Base-by-base conservation (phyloP, 2,797 vertebrate genomes). In the Scarus forsteni region DNA sequence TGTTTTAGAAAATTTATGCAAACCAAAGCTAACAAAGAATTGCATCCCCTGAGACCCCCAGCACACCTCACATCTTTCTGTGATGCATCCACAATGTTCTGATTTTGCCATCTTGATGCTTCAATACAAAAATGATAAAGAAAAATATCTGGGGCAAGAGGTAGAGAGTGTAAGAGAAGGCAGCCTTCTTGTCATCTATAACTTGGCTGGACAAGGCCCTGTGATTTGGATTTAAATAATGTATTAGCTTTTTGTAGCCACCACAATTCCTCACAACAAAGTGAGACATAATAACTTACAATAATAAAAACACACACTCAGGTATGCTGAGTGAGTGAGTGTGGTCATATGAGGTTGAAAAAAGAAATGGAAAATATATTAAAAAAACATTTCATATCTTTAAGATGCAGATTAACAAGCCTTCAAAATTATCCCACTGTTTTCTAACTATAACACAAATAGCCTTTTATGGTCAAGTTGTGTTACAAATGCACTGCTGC, bases 211-310 rank as follows among this genome's bases (percentile, higher is more conserved):
- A 92, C 85, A 89, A 87, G 85, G 64, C 79, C 84, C 77, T 73
- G 87, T 91, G 85, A 90, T 92, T 91, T 89, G 62, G 85, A 92
- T 93, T 91, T 92, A 85, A 92, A 92, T 93, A 88, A 93, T 92
- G 87, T 88, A 91, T 92, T 87, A 84, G 85, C 84, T 81, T 89
- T 89, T 83, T 77, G 85, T 81, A 81, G 73, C 74, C 74, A 76
- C 83, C 78, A 88, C 87, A 90, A 81, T 85, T 81, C 79, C 70
- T 90, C 76, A 86, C 77, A 84, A 83, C 68, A 82, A 71, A 76
- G 70, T 76, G 80, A 81, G 87, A 64, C 81, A 77, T 79, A 86
- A 89, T 90, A 88, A 91, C 80, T 89, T 85, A 27, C 4, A 27
- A 27, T 2, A 27, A 27, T 27, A 27, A 27, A 2, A 27, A 27